Evolutionary conservation across 2,797 vertebrate genomes (phyloP).

Genomic region (Glyptemys insculpta): DNA sequence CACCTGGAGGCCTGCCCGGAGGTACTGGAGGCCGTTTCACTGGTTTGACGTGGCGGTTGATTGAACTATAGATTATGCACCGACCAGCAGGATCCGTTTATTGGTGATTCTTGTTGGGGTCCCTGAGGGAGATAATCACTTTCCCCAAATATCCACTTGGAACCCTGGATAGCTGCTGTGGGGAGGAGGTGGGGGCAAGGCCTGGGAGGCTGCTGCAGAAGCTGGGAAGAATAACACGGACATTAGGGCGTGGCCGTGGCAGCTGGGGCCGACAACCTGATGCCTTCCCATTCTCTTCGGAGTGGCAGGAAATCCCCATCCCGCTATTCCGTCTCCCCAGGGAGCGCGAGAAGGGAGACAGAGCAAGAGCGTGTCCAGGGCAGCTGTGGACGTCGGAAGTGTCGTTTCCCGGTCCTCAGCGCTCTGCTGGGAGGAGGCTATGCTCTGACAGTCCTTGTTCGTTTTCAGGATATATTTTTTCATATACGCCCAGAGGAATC

Average conservation of each 20-base stretch:
- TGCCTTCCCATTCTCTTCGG: neutral
- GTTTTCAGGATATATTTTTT: neutral
- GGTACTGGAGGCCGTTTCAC: neutral
- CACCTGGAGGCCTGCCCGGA: fast-evolving
- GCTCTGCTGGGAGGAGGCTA: neutral
- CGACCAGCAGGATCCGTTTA: neutral
- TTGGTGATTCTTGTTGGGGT: too few species aligned
- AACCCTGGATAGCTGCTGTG: neutral
- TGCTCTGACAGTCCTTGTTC: neutral
- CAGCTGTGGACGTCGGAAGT: neutral
- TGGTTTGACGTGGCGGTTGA: neutral
- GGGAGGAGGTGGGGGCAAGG: neutral
- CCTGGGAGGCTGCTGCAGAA: neutral
- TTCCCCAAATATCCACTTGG: neutral
- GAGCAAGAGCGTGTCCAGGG: neutral
- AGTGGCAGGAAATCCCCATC: neutral
- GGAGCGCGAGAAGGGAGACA: neutral
- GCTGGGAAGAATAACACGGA: neutral
- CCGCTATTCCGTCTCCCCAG: too few species aligned
- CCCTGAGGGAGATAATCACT: neutral
- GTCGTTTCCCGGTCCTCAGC: neutral
- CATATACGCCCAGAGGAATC: neutral
- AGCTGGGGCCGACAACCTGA: neutral
- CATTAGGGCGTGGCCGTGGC: fast-evolving
- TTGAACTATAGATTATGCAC: neutral